Conservation (phyloP, 2,113 vertebrate genomes). For the Syngnathus typhle region DNA sequence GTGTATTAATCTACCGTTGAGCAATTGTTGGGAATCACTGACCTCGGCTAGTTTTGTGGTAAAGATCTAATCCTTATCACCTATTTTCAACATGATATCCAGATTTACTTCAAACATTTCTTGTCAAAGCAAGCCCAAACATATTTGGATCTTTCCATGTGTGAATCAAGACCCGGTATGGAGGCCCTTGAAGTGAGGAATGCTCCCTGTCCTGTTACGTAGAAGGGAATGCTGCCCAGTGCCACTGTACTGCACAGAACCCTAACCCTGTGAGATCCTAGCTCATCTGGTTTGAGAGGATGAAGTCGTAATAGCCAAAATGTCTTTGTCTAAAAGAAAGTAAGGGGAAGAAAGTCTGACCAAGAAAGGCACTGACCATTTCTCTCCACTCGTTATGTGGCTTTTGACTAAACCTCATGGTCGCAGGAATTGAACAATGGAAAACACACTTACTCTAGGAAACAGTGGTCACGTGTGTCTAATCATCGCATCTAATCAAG, state of each 20-base stretch:
- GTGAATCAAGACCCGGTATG: conserved; percentile 43
- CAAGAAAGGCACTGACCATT: conserved; percentile 25
- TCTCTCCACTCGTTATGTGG: conserved; percentile 27
- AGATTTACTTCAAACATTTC: neutral
- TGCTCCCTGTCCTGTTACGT: conserved; percentile 46
- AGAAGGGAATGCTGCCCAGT: conserved; percentile 60
- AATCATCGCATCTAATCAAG: conserved; percentile 8
- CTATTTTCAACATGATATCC: neutral
- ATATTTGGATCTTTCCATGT: neutral
- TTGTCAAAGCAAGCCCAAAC: neutral
- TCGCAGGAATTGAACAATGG: conserved; percentile 26
- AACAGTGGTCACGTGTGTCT: conserved; percentile 4
- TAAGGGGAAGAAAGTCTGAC: conserved; percentile 13
- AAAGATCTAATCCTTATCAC: neutral
- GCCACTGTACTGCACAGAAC: conserved; percentile 34
- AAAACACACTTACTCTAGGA: conserved; percentile 4
- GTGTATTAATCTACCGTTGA: neutral
- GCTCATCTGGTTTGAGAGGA: conserved; percentile 15
- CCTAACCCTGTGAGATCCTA: conserved; percentile 22
- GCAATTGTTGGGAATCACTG: neutral
- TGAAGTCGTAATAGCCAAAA: conserved; percentile 24
- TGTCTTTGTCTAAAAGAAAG: conserved; percentile 33
- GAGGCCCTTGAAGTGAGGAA: conserved; percentile 48
- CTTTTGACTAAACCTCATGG: conserved; percentile 32
- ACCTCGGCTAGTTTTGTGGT: neutral